These are phyloP conservation scores for Aegypius monachus DNA, from an alignment of 2,113 vertebrate genomes.

Conservation along the genomic window DNA sequence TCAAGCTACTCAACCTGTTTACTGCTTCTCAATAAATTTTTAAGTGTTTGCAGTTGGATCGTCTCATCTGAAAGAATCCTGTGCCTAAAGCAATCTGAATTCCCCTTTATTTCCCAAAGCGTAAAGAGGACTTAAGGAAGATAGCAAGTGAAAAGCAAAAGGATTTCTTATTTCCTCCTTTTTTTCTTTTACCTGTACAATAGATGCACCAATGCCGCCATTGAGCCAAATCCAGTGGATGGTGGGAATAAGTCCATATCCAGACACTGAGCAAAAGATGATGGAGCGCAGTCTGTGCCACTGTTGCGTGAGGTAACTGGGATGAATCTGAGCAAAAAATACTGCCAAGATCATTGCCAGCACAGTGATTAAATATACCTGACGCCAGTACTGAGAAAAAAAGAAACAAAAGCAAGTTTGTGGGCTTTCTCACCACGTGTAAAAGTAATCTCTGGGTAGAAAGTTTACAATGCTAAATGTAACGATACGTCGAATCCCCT, in stretches of 20 bases:
- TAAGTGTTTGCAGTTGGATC: not conserved
- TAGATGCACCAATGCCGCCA: conserved; percentile 83
- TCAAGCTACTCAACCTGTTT: not conserved
- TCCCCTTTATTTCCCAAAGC: fast-evolving
- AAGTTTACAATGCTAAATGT: no score
- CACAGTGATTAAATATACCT: conserved; percentile 91
- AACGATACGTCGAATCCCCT: fast-evolving
- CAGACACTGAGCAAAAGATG: conserved; percentile 88
- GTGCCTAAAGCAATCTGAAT: not conserved
- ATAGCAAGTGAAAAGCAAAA: not conserved
- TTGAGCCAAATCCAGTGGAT: conserved; percentile 93
- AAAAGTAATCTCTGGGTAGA: not conserved
- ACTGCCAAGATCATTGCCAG: conserved; percentile 91
- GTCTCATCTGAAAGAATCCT: fast-evolving
- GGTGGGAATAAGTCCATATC: conserved; percentile 89
- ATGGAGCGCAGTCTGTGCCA: conserved; percentile 88
- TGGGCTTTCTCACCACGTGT: fast-evolving
- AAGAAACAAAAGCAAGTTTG: not conserved
- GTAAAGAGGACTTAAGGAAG: not conserved
- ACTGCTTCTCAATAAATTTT: not conserved
- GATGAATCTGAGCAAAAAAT: conserved; percentile 96
- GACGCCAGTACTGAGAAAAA: conserved; percentile 88
- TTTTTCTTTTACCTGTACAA: conserved; percentile 83
- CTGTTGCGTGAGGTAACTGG: conserved; percentile 89
- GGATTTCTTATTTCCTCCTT: not conserved